Evolutionary conservation across 2,888 invertebrate genomes (phyloP).

Genomic region (Seira sanloemensis): DNA sequence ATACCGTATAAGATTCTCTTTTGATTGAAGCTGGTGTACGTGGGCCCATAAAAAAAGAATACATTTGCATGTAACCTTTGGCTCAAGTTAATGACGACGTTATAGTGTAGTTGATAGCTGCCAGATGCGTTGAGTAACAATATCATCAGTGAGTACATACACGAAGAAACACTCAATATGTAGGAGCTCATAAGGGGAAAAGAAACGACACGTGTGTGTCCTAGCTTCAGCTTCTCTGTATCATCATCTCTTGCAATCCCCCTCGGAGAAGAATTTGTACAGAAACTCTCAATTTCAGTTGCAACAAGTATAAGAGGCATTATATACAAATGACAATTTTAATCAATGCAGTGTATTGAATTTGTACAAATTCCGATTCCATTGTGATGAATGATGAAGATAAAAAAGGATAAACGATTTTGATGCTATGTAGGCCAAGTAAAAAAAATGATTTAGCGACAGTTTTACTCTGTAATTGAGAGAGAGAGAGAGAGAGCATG

Average conservation of each 20-base stretch:
- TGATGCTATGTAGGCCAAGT: neutral
- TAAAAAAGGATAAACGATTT: neutral
- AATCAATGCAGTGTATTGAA: conserved; percentile 11
- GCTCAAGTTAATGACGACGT: neutral
- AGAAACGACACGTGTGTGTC: conserved; percentile 58
- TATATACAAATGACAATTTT: neutral
- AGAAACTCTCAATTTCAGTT: conserved; percentile 38
- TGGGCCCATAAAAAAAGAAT: neutral
- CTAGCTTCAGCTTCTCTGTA: conserved; percentile 53
- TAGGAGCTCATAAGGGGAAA: neutral
- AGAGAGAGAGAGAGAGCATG: too few relatives aligned
- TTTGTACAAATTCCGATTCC: neutral
- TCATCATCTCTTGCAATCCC: neutral
- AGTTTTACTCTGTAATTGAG: neutral
- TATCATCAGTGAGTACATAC: neutral
- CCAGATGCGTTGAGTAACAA: conserved; percentile 10
- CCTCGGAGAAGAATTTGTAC: conserved; percentile 24
- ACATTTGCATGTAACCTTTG: conserved; percentile 5
- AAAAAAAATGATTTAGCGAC: neutral
- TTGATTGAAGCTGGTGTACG: neutral
- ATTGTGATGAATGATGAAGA: conserved; percentile 9
- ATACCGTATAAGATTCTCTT: neutral
- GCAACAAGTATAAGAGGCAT: too few relatives aligned
- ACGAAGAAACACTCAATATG: neutral
- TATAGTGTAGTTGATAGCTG: conserved; percentile 11